phyloP scores from a whole-genome alignment of 1,140 invertebrate genomes.

The Euura lappo region DNA sequence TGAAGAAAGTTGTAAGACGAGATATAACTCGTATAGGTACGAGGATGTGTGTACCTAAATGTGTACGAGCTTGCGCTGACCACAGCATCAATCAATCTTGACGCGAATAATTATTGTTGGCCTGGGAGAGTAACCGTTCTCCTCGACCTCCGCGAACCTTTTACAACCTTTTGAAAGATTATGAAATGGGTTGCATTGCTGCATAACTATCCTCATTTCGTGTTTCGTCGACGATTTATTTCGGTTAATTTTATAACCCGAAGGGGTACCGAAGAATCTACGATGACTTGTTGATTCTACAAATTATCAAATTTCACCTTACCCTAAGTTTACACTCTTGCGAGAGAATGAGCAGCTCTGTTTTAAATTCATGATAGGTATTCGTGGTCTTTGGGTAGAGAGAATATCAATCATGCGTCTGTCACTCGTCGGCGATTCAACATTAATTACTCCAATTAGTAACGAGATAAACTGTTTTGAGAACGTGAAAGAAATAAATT shows the following conservation, averaged over 20 bases:
- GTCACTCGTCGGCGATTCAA: background rate
- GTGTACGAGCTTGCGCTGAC: background rate
- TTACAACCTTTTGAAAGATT: background rate
- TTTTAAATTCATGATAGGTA: background rate
- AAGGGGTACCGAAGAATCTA: background rate
- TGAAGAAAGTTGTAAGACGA: background rate
- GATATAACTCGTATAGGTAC: background rate
- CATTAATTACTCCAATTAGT: background rate
- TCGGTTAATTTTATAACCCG: background rate
- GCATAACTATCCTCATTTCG: background rate
- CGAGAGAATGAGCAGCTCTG: background rate
- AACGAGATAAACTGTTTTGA: background rate
- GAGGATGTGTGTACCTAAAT: background rate
- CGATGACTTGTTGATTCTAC: too few species aligned
- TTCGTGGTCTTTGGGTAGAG: too few species aligned
- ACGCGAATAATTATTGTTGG: conserved; percentile 20
- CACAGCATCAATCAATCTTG: conserved; percentile 19
- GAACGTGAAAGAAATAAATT: background rate
- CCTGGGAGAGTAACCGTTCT: conserved; percentile 1
- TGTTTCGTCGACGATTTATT: background rate
- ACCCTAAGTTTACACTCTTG: background rate
- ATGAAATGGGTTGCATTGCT: background rate
- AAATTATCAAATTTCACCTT: background rate
- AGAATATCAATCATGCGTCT: background rate
- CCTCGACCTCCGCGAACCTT: conserved; percentile 1